Percentiles rank a stretch among this genome's conserved stretches.
Conservation (phyloP, 2,888 invertebrate genomes). For the Pterostichus niger region DNA sequence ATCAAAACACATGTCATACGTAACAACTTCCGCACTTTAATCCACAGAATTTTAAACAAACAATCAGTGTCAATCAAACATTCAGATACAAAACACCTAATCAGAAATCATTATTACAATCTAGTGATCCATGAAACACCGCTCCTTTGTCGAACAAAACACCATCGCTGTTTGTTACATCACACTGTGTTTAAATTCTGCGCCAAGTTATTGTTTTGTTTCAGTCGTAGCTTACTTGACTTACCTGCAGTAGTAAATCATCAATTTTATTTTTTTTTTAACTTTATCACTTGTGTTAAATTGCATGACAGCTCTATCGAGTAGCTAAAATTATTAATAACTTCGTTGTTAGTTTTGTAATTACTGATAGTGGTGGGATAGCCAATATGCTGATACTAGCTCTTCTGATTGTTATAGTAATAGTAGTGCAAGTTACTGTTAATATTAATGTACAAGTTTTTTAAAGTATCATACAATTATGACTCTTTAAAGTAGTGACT, state of each 20-base stretch:
- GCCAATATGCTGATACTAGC: slow-evolving; percentile 22
- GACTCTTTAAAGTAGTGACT: background rate
- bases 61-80: background rate
- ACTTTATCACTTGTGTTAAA: background rate
- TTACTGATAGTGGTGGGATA: background rate
- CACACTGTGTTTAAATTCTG: slow-evolving; percentile 32
- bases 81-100: background rate
- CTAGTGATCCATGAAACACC: slow-evolving; percentile 34
- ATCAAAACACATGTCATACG: background rate
- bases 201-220: background rate
- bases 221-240: background rate
- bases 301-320: background rate
- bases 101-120: slow-evolving; percentile 18
- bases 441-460: slow-evolving; percentile 21
- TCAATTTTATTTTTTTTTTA: background rate
- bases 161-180: background rate
- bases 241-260: background rate
- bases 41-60: background rate
- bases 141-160: slow-evolving; percentile 17
- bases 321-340: background rate
- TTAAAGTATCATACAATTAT: background rate
- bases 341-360: slow-evolving; percentile 14
- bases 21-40: background rate
- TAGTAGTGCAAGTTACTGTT: slow-evolving; percentile 11
- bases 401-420: background rate